Conservation (phyloP, 2,888 invertebrate species). For the Xestia c-nigrum region DNA sequence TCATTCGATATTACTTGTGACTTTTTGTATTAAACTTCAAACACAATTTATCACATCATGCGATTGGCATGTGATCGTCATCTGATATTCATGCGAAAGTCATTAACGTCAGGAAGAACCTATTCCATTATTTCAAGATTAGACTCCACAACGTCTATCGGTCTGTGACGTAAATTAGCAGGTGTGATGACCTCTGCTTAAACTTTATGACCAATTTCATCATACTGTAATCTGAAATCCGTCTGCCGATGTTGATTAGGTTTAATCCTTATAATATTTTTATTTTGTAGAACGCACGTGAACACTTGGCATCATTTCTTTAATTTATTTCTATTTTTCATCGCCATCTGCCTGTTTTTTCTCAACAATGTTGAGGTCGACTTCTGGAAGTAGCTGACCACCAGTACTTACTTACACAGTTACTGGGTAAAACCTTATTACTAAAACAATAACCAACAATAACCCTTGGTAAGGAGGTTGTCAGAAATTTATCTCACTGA, state of each 20-base stretch:
- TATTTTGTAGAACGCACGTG: not conserved
- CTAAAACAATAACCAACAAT: not conserved
- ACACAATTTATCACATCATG: not conserved
- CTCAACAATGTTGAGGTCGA: fast-evolving
- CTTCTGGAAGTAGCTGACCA: not conserved
- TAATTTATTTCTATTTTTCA: not conserved
- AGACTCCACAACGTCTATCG: not conserved
- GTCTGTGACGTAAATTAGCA: slow-evolving; percentile 1
- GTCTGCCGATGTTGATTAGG: slow-evolving; percentile 23
- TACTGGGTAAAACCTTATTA: not conserved
- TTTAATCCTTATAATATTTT: slow-evolving; percentile 13
- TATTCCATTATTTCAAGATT: slow-evolving; percentile 1
- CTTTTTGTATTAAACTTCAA: not conserved
- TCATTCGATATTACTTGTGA: not conserved
- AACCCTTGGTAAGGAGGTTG: not conserved
- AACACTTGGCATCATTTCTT: not conserved
- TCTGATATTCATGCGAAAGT: not conserved
- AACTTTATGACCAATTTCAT: slow-evolving; percentile 19
- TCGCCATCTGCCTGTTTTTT: not conserved
- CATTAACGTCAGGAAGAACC: not conserved
- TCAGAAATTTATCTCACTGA: not conserved
- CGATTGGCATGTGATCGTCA: not conserved
- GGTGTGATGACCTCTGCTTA: not conserved
- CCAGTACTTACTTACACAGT: not conserved
- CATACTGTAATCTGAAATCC: slow-evolving; percentile 26